Evolutionary conservation across 2,113 vertebrate genomes (phyloP).

Genomic region (Hydrolagus affinis): DNA sequence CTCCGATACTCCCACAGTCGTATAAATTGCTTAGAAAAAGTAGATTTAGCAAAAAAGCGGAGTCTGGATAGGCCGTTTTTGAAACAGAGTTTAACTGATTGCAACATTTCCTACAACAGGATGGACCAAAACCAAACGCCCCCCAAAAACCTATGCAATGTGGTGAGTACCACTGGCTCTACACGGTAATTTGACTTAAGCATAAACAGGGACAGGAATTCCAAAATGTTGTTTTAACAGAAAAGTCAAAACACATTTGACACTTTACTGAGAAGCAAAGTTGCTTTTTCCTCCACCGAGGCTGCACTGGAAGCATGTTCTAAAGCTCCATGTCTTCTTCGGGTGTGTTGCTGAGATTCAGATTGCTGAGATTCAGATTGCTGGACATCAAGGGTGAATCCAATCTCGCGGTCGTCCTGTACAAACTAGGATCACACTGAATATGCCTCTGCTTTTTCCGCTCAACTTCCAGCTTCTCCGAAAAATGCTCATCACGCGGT

Average conservation of each 20-base stretch:
- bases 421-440: conserved; percentile 36
- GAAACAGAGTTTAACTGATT: neutral
- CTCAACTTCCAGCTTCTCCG: conserved; percentile 53
- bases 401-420: conserved; percentile 31
- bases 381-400: conserved; percentile 40
- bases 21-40: too few species aligned
- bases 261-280: neutral
- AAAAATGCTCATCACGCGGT: conserved; percentile 55
- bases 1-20: too few species aligned
- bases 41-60: neutral
- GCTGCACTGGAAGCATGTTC: conserved; percentile 14
- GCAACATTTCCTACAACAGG: neutral
- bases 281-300: conserved; percentile 22
- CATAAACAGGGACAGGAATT: conserved; percentile 4
- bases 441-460: conserved; percentile 51
- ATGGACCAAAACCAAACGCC: neutral
- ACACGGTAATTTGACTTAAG: conserved; percentile 18
- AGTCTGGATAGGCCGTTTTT: neutral
- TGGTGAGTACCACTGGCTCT: conserved; percentile 10
- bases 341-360: conserved; percentile 39
- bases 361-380: conserved; percentile 41
- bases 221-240: conserved; percentile 10
- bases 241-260: neutral
- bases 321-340: conserved; percentile 70
- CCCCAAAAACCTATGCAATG: neutral